phyloP scores from a whole-genome alignment of 2,113 vertebrate genomes.

The Pipra filicauda region DNA sequence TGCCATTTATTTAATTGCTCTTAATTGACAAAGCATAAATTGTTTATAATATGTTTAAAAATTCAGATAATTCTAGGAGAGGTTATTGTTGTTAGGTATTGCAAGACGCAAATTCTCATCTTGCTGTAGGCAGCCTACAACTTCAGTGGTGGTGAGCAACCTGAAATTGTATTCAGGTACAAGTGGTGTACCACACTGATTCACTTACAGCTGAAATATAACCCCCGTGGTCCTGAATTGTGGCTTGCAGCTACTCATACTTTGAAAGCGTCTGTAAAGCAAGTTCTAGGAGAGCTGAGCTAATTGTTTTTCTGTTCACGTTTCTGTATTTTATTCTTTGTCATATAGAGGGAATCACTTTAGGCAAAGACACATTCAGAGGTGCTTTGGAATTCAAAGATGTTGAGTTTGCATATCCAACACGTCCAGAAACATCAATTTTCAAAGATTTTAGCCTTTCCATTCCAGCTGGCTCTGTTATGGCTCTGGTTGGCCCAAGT shows the following conservation, averaged over 20 bases:
- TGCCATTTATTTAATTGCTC: background rate
- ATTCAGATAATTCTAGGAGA: background rate
- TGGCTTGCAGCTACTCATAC: background rate
- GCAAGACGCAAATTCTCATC: background rate
- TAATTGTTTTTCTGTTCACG: background rate
- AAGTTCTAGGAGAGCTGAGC: background rate
- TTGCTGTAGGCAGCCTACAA: background rate
- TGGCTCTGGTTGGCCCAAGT: constrained; percentile 92
- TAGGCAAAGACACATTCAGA: constrained; percentile 80
- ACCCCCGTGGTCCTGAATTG: background rate
- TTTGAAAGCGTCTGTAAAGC: background rate
- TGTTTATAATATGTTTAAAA: background rate
- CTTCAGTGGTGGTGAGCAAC: background rate
- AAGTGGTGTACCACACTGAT: background rate
- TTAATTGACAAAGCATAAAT: background rate
- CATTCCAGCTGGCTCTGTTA: constrained; percentile 89
- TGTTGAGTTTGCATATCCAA: constrained; percentile 88
- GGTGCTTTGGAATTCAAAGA: constrained; percentile 86
- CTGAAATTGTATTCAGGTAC: background rate
- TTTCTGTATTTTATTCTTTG: background rate
- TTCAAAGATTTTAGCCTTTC: constrained; percentile 87
- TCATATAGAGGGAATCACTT: constrained; percentile 80
- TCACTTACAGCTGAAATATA: background rate
- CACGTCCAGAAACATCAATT: constrained; percentile 83
- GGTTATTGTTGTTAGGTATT: background rate